phyloP scores from a whole-genome alignment of 1,140 invertebrate genomes.

The Melipona quadrifasciata region DNA sequence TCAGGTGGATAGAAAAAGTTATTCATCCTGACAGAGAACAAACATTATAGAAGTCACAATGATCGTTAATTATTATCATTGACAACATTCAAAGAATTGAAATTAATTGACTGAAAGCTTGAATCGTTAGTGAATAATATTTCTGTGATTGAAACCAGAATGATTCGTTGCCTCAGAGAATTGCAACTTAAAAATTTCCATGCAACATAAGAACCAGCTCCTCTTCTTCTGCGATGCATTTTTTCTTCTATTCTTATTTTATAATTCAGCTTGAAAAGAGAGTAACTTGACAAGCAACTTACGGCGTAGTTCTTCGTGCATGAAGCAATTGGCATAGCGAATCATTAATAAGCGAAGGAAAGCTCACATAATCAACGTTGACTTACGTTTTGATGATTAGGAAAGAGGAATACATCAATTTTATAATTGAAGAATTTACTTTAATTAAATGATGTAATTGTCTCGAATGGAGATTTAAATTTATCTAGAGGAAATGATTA shows the following conservation, averaged over 20 bases:
- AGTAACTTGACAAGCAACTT: neutral
- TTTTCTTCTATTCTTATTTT: neutral
- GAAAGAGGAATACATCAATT: neutral
- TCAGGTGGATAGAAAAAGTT: neutral
- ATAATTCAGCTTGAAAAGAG: neutral
- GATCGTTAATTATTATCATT: no score
- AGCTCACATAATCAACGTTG: neutral
- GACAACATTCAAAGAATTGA: no score
- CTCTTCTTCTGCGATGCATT: neutral
- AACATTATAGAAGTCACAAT: neutral
- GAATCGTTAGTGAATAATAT: no score
- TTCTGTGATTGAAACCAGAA: no score
- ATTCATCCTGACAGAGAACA: neutral
- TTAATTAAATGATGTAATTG: no score
- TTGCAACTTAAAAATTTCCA: neutral
- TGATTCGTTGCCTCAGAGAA: neutral
- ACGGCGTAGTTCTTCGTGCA: constrained; percentile 16
- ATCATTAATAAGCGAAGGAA: neutral
- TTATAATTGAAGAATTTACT: neutral
- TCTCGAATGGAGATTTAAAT: neutral
- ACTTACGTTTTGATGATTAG: neutral
- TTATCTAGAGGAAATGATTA: neutral
- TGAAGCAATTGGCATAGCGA: neutral
- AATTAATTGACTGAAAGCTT: no score
- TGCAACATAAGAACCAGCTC: neutral